phyloP scores from a whole-genome alignment of 2,113 vertebrate species.

The Caranx melampygus region DNA sequence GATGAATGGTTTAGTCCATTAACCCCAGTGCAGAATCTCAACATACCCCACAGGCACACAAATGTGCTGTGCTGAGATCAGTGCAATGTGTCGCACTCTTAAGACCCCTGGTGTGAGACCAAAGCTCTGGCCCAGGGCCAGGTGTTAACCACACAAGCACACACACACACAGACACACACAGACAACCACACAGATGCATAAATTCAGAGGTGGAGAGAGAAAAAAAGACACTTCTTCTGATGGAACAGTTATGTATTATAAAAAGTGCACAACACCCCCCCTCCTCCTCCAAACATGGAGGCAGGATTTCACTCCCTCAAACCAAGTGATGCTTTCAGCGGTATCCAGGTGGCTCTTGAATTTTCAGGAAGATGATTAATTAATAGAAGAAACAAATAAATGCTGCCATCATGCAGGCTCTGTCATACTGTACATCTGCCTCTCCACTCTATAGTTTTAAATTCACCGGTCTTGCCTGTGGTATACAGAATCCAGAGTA shows the following conservation, averaged over 20 bases:
- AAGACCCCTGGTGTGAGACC: constrained; percentile 69
- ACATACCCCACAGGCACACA: constrained; percentile 67
- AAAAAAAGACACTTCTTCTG: constrained; percentile 1
- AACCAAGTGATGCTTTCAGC: constrained; percentile 10
- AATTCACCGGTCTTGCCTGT: background rate
- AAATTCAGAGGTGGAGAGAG: background rate
- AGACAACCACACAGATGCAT: background rate
- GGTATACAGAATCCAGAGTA: background rate
- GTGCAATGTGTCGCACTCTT: constrained; percentile 54
- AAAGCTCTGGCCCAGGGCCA: constrained; percentile 66
- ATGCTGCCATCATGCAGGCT: background rate
- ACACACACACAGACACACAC: constrained; percentile 8
- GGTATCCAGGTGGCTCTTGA: constrained; percentile 17
- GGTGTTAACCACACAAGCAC: constrained; percentile 48
- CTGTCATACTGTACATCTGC: background rate
- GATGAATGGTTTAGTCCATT: constrained; percentile 80
- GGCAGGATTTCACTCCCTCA: background rate
- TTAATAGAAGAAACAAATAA: background rate
- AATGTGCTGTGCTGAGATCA: constrained; percentile 73
- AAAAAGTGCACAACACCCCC: constrained; percentile 13
- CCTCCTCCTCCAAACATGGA: background rate
- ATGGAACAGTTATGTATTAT: background rate
- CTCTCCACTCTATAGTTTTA: background rate
- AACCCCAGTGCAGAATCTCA: constrained; percentile 70
- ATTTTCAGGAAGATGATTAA: constrained; percentile 5